These are phyloP conservation scores for Sus cebifrons DNA, from an alignment of 2,797 vertebrate species.

Conservation along the genomic window DNA sequence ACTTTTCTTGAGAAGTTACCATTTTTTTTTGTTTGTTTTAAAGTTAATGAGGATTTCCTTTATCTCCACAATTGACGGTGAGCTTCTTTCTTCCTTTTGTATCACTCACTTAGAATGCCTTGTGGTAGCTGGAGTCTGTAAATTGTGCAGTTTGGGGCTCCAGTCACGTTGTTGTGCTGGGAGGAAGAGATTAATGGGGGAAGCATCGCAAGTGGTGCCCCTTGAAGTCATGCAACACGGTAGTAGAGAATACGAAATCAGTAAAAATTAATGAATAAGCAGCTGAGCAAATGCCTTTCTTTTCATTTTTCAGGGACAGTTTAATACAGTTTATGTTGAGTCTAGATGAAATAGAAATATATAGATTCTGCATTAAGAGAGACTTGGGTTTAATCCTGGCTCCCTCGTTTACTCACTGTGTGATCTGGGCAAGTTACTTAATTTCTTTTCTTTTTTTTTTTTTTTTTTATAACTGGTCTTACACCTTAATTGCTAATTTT, in stretches of 20 bases:
- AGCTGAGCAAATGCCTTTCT: background rate
- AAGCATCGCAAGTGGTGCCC: background rate
- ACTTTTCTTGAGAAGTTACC: slow-evolving; percentile 40
- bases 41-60: slow-evolving; percentile 50
- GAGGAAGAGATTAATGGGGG: background rate
- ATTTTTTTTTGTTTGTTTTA: slow-evolving; percentile 65
- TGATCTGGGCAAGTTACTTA: background rate
- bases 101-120: background rate
- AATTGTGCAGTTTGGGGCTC: background rate
- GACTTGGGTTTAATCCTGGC: background rate
- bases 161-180: background rate
- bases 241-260: background rate
- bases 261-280: background rate
- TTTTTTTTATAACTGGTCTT: too few relatives aligned
- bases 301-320: slow-evolving; percentile 38
- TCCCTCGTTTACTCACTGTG: background rate
- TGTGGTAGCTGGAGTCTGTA: background rate
- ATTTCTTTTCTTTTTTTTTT: slow-evolving; percentile 35
- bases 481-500: too few relatives aligned
- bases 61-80: background rate
- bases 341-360: slow-evolving; percentile 18
- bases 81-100: background rate
- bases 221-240: background rate
- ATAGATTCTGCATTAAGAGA: background rate
- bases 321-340: slow-evolving; percentile 25